Base-by-base conservation (phyloP, 2,113 vertebrate species). In the Takifugu flavidus region DNA sequence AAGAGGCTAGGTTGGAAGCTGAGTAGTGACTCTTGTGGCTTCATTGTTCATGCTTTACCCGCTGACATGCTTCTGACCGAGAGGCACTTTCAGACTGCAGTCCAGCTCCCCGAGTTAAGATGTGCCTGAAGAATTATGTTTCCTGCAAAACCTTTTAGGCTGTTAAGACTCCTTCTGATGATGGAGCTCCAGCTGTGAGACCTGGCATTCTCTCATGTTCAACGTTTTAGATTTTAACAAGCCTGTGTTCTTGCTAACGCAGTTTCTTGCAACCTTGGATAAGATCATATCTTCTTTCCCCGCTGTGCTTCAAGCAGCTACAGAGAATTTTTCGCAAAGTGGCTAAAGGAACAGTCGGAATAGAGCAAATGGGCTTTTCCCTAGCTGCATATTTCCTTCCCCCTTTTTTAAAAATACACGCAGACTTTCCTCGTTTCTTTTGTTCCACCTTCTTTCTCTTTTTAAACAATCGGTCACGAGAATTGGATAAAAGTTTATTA, bases 121-220 rank as follows among this genome's bases (percentile, higher is more conserved):
- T 39, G 1, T 59, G 56, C 51, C 25, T 28, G 11, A 49, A 51
- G 54, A 43, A 3, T 45, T 25, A 4, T 47, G 54, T 63, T 53
- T 14, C 20, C 45, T 56, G 6, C 3, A 11, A 20, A 44, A 47
- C 39, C 11, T 42, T 55, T 53, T 45, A 42, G 28, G 43, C 34
- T 8, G 13, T 61, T 60, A 6, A 20, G 53, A 45, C 46, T 71
- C 59, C 45, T 6, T 59, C 44, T 60, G 43, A 56, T 29, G 31
- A 54, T 51, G 26, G 62, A 55, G 28, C 49, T 59, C 10, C 3
- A 29, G 43, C 28, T 45, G 34, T 28, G 26, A 1, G 25, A 31
- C 60, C 60, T 26, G 70, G 49, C 56, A 62, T 46, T 28, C 69
- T 56, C 45, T 59, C 26, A 62, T 31, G 63, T 56, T 71, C 43